Evolutionary conservation across 37 sponge, comb jelly and placozoan species (phyloP).

Genomic region (Beroe ovata): DNA sequence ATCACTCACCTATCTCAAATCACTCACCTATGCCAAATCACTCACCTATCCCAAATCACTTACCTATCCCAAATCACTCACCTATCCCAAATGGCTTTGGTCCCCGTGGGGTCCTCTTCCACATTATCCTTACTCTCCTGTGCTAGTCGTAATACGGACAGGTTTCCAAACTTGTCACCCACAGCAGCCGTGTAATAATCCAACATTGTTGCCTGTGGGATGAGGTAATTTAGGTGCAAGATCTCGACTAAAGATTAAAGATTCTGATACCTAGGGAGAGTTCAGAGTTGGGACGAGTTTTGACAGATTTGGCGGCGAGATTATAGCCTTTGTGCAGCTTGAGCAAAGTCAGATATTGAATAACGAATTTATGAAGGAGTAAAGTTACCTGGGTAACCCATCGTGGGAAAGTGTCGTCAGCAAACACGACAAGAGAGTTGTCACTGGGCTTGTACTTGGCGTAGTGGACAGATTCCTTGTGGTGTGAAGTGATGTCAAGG

Average conservation of each 20-base stretch:
- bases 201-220: slow-evolving; percentile 68
- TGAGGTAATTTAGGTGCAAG: no score
- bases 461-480: slow-evolving; percentile 87
- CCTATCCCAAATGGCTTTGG: slow-evolving; percentile 92
- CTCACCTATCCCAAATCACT: no score
- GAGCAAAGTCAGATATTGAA: no score
- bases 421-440: slow-evolving; percentile 91
- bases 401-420: slow-evolving; percentile 90
- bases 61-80: background rate
- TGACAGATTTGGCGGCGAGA: no score
- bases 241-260: no score
- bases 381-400: slow-evolving; percentile 67
- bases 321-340: no score
- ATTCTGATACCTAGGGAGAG: no score
- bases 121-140: slow-evolving; percentile 84
- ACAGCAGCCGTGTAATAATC: slow-evolving; percentile 93
- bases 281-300: no score
- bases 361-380: no score
- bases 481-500: no score
- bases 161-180: slow-evolving; percentile 96
- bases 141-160: slow-evolving; percentile 83
- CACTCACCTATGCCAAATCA: no score
- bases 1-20: no score
- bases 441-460: slow-evolving; percentile 83
- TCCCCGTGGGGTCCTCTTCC: slow-evolving; percentile 97